Evolutionary conservation across 2,797 vertebrate genomes (phyloP).

Genomic region (Sebastiscus tertius): DNA sequence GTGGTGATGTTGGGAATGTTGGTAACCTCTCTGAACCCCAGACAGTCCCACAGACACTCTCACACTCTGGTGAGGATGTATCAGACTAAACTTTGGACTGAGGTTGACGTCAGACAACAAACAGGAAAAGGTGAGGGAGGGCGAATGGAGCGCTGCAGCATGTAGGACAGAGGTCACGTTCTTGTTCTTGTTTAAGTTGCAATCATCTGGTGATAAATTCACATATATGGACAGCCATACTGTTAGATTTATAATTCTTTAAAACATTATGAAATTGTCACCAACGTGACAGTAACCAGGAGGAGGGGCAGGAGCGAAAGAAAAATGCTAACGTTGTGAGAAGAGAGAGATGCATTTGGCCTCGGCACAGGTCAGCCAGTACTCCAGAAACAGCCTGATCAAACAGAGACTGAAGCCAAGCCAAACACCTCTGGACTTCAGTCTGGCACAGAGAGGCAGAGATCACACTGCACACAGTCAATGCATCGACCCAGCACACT

Average conservation of each 20-base stretch:
- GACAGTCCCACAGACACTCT: constrained; percentile 21
- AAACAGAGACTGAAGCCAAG: constrained; percentile 79
- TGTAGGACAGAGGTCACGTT: neutral
- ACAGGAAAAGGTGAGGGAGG: constrained; percentile 26
- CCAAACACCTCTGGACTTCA: constrained; percentile 80
- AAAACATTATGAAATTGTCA: neutral
- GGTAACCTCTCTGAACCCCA: constrained; percentile 43
- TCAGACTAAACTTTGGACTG: constrained; percentile 39
- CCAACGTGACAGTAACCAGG: neutral
- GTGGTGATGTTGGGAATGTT: constrained; percentile 42
- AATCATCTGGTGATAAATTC: neutral
- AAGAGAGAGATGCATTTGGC: constrained; percentile 53
- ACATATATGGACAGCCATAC: neutral
- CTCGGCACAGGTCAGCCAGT: constrained; percentile 63
- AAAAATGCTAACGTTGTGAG: constrained; percentile 22
- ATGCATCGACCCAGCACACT: constrained; percentile 28
- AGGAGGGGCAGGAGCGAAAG: neutral
- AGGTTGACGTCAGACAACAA: constrained; percentile 21
- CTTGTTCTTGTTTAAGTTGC: neutral
- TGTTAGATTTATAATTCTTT: neutral
- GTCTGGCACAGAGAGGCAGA: constrained; percentile 67
- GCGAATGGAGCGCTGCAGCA: neutral
- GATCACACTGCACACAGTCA: constrained; percentile 58
- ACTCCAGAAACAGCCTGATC: constrained; percentile 80
- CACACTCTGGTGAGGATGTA: constrained; percentile 41